A percentile compares a stretch with the other conserved stretches of the same genome.
Evolutionary conservation across 2,888 invertebrate genomes (phyloP).

Genomic region (Caenorhabditis japonica): DNA sequence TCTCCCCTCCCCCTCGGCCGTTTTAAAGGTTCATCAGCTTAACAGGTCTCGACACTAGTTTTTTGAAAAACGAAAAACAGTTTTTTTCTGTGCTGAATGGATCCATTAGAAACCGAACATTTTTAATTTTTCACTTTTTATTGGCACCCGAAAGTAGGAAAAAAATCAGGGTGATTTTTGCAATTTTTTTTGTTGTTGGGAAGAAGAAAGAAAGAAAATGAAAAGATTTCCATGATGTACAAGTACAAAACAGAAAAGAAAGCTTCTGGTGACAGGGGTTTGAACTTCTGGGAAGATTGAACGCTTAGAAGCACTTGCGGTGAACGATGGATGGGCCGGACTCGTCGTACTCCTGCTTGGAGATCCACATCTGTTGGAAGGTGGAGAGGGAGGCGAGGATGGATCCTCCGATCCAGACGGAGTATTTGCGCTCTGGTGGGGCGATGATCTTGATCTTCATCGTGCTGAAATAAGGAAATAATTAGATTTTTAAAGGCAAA

Average conservation of each 20-base stretch:
- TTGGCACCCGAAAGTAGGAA: constrained; percentile 44
- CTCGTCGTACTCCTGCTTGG: constrained; percentile 87
- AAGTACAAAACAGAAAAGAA: constrained; percentile 32
- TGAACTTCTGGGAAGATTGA: constrained; percentile 26
- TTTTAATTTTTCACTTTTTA: constrained; percentile 51
- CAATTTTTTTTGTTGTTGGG: too few relatives aligned
- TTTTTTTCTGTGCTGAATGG: too few relatives aligned
- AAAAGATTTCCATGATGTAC: constrained; percentile 17
- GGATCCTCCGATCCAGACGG: constrained; percentile 97
- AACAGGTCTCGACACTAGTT: background rate
- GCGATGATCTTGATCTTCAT: constrained; percentile 81
- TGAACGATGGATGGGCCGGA: constrained; percentile 70
- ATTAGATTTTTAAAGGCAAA: background rate
- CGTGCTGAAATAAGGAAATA: constrained; percentile 76
- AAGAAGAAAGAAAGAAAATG: too few relatives aligned
- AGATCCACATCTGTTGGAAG: constrained; percentile 90
- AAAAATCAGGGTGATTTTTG: constrained; percentile 40
- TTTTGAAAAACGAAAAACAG: background rate
- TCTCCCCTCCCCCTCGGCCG: constrained; percentile 9
- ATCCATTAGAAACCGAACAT: too few relatives aligned
- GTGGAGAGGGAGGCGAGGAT: constrained; percentile 92
- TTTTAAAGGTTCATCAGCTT: constrained; percentile 31
- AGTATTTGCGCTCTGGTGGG: constrained; percentile 92
- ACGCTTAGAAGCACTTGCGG: constrained; percentile 70
- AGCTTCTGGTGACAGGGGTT: constrained; percentile 39